Evolutionary conservation across 2,113 vertebrate species (phyloP).

Genomic region (Himantopus leucocephalus): DNA sequence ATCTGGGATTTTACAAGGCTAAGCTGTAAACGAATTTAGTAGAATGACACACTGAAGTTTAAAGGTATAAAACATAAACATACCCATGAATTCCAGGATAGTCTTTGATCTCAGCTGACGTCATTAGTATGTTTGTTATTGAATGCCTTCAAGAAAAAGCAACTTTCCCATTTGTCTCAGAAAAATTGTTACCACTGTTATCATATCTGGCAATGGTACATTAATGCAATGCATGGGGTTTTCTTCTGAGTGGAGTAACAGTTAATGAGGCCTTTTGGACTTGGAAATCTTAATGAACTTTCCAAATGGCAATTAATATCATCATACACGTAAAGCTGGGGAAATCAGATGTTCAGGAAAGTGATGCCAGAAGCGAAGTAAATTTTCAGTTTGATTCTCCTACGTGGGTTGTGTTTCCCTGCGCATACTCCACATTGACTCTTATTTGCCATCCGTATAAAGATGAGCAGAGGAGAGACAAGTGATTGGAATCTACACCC

Average conservation of each 20-base stretch:
- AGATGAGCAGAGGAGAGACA: neutral
- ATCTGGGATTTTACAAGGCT: neutral
- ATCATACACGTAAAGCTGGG: neutral
- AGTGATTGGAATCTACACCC: neutral
- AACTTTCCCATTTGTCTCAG: neutral
- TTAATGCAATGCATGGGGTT: neutral
- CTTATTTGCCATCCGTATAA: neutral
- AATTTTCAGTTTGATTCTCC: neutral
- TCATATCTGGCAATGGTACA: neutral
- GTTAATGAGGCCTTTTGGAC: neutral
- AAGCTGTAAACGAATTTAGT: neutral
- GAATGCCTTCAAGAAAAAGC: neutral
- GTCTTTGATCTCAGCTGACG: neutral
- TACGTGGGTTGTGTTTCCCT: neutral
- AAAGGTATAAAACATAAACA: neutral
- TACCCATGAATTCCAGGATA: neutral
- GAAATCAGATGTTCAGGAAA: neutral
- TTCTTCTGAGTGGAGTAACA: neutral
- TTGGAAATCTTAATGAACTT: neutral
- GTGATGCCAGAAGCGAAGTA: neutral
- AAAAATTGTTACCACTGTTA: neutral
- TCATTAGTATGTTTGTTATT: neutral
- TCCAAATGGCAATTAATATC: neutral
- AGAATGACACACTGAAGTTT: neutral
- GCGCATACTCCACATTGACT: neutral